Conservation (phyloP, 92 coral and sea anemone species). For the Scolanthus callimorphus region DNA sequence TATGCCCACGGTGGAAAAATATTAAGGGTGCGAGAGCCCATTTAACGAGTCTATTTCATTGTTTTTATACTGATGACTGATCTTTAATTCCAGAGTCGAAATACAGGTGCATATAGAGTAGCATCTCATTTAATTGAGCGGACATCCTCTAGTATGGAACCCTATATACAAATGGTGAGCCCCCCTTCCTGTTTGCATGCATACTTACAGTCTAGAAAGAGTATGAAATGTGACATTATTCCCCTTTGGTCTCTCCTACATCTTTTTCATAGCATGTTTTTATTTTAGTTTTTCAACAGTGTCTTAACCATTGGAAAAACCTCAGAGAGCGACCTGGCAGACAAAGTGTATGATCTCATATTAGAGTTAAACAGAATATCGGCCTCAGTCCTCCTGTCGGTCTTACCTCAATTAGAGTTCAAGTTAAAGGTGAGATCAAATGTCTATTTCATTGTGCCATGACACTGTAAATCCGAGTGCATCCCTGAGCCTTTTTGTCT, state of each 20-base stretch:
- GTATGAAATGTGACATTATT: no score
- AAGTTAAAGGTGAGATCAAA: conserved; percentile 94
- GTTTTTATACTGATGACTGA: no score
- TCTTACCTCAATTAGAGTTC: conserved; percentile 92
- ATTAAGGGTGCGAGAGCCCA: no score
- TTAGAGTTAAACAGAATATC: conserved; percentile 79
- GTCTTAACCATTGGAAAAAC: conserved; percentile 71
- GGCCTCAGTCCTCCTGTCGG: conserved; percentile 72
- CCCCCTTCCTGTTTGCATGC: no score
- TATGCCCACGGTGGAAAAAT: no score
- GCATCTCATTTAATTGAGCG: conserved; percentile 72
- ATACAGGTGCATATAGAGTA: conserved; percentile 68
- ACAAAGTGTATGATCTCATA: conserved; percentile 76
- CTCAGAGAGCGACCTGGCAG: conserved; percentile 61
- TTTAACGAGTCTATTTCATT: no score
- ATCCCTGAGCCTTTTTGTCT: no score
- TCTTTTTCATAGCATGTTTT: no score
- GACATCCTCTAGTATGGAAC: conserved; percentile 73
- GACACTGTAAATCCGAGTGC: no score
- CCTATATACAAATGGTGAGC: conserved; percentile 86
- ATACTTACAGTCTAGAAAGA: no score
- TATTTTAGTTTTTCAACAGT: conserved; percentile 91
- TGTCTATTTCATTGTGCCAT: no score
- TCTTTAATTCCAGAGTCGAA: conserved; percentile 47
- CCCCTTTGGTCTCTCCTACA: no score